A percentile compares a stretch with the other conserved stretches of the same genome.
These are phyloP conservation scores for Tetanocera ferruginea DNA, from an alignment of 2,888 invertebrate species.

Conservation along the genomic window DNA sequence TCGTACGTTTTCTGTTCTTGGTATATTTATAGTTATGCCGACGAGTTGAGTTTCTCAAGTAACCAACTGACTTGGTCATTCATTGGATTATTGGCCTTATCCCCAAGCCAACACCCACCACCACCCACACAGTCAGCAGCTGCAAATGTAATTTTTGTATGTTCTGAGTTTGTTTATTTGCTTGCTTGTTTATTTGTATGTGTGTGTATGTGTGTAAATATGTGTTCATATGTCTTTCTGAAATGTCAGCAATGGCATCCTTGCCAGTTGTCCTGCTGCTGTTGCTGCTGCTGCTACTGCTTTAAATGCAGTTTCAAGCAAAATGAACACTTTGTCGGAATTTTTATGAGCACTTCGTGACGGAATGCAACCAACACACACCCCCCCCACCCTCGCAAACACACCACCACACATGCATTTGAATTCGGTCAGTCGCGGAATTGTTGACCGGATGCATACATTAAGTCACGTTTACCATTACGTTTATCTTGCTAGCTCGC, in stretches of 20 bases:
- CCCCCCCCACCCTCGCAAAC: not conserved
- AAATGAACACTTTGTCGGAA: slow-evolving; percentile 33
- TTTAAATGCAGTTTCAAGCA: slow-evolving; percentile 31
- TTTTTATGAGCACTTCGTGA: slow-evolving; percentile 29
- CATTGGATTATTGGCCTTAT: no score
- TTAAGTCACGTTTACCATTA: slow-evolving; percentile 30
- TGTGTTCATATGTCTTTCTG: not conserved
- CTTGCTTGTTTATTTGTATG: not conserved
- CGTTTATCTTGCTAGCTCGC: slow-evolving; percentile 1
- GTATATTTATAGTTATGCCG: no score
- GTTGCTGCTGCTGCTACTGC: not conserved
- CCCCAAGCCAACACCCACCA: not conserved
- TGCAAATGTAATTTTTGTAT: no score
- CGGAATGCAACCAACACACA: not conserved
- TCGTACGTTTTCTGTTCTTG: no score
- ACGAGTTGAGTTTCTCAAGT: no score
- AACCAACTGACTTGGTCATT: no score
- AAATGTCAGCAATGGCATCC: not conserved
- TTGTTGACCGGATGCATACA: slow-evolving; percentile 24
- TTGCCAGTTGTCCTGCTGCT: not conserved
- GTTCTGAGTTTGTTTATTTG: no score
- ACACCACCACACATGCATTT: slow-evolving; percentile 6
- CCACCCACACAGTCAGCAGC: not conserved
- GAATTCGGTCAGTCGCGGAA: slow-evolving; percentile 12
- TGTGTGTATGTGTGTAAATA: not conserved